Base-by-base conservation (phyloP, 2,113 vertebrate species). In the Laticauda laticaudata region DNA sequence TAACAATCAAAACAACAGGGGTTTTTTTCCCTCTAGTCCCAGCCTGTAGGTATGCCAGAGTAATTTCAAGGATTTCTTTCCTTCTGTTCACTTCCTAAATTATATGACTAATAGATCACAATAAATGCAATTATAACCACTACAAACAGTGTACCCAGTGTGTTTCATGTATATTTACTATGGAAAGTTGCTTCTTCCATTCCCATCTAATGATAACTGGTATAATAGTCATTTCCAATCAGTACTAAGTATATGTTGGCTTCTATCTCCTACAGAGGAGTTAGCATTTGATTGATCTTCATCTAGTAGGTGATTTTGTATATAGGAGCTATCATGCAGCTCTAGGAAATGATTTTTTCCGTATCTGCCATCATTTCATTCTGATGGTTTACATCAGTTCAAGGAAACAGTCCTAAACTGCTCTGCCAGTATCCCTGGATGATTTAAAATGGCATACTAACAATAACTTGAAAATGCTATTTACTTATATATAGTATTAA, bases 41-140 rank as follows among this genome's bases (percentile, higher is more conserved):
- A 86, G 0, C 81, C 14, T 59, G 29, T 26, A 88, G 23, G 0
- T 0, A 23, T 88, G 43, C 23, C 43, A 51, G 0, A 55, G 1
- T 14, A 12, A 92, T 87, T 29, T 11, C 55, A 48, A 81, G 53
- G 75, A 91, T 5, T 48, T 39, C 56, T 93, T 85, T 45, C 11
- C 26, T 34, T 92, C 26, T 85, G 3, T n/a, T 86, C 11, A 26
- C 20, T 69, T 86, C 24, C 29, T 48, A 90, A 85, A 86, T 4
- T 59, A 1, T 64, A 26, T 43, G 9, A 43, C 9, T 23, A 21
- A 56, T 86, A 24, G 51, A 54, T 87, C 88, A 90, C 18, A 43
- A 69, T 51, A 39, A 21, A 45, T 59, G 14, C 29, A 59, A 57
- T 57, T 89, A 51, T 57, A 18, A 57, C 56, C 23, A 54, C 53